These are phyloP conservation scores for Pao palembangensis DNA, from an alignment of 2,113 vertebrate genomes.

Conservation along the genomic window DNA sequence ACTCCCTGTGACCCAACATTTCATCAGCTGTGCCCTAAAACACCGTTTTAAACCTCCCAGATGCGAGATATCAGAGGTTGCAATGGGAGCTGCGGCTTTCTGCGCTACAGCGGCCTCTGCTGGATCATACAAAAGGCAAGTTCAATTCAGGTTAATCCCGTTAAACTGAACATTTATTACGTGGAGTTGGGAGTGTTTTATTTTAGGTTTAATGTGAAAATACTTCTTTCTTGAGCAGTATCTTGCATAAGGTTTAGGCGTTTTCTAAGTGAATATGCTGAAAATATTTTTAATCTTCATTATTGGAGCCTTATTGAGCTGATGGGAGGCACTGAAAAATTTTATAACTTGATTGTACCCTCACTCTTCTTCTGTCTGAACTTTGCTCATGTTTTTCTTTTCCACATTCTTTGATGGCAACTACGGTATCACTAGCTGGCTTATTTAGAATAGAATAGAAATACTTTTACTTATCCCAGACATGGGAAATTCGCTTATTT, in stretches of 20 bases:
- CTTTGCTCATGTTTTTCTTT: constrained; percentile 12
- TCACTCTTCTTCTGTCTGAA: background rate
- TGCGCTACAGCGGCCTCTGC: constrained; percentile 42
- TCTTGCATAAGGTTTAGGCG: too few relatives aligned
- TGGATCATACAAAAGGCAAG: constrained; percentile 15
- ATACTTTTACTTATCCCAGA: too few relatives aligned
- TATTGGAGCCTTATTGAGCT: too few relatives aligned
- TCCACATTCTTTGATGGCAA: constrained; percentile 33
- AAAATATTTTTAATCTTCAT: too few relatives aligned
- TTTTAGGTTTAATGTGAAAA: too few relatives aligned
- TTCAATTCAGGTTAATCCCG: background rate
- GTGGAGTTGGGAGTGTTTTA: too few relatives aligned
- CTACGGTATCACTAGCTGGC: constrained; percentile 6
- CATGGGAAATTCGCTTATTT: constrained; percentile 1
- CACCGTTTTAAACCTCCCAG: constrained; percentile 22
- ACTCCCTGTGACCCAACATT: constrained; percentile 48
- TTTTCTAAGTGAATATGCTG: too few relatives aligned
- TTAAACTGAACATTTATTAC: too few relatives aligned
- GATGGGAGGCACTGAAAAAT: too few relatives aligned
- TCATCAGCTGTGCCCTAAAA: constrained; percentile 62
- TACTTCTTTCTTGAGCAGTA: too few relatives aligned
- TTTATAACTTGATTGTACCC: too few relatives aligned
- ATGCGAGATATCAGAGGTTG: constrained; percentile 5
- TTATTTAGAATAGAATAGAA: too few relatives aligned
- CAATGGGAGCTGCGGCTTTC: background rate